Conservation (phyloP, 2,797 vertebrate species). For the Eidolon dupreanum region DNA sequence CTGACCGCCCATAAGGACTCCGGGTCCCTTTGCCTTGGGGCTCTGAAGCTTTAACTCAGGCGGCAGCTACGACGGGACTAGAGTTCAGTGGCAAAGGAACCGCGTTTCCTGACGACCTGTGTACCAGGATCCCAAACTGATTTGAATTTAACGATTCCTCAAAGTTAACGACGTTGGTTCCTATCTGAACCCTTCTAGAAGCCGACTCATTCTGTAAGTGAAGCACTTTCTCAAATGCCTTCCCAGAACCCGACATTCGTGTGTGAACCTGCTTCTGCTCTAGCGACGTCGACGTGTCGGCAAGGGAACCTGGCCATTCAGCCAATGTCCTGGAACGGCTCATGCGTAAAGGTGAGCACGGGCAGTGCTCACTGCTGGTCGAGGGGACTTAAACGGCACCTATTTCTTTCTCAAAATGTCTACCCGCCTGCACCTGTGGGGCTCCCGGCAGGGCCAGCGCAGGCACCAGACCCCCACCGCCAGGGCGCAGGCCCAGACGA, state of each 20-base stretch:
- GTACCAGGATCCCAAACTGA: background rate
- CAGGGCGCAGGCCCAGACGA: background rate
- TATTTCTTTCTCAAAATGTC: background rate
- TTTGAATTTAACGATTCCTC: fast-evolving
- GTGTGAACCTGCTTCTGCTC: fast-evolving
- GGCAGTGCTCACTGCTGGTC: background rate
- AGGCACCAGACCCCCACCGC: background rate
- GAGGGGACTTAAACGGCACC: background rate
- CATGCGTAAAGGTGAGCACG: fast-evolving
- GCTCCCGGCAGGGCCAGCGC: background rate
- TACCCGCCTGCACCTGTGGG: fast-evolving
- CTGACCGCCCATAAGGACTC: fast-evolving
- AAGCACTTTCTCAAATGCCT: background rate
- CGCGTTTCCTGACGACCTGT: fast-evolving
- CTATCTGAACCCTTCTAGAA: background rate
- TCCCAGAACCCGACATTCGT: background rate
- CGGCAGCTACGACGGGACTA: background rate
- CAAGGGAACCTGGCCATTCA: background rate
- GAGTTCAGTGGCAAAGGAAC: background rate
- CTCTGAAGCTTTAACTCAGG: background rate
- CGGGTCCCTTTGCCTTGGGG: background rate
- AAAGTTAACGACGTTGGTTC: background rate
- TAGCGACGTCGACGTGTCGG: too few species aligned
- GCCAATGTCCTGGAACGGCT: fast-evolving
- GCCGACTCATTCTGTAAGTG: fast-evolving